A percentile compares a stretch with the other conserved stretches of the same genome.
These are phyloP conservation scores for Belgica antarctica DNA, from an alignment of 2,888 invertebrate species.

Conservation along the genomic window DNA sequence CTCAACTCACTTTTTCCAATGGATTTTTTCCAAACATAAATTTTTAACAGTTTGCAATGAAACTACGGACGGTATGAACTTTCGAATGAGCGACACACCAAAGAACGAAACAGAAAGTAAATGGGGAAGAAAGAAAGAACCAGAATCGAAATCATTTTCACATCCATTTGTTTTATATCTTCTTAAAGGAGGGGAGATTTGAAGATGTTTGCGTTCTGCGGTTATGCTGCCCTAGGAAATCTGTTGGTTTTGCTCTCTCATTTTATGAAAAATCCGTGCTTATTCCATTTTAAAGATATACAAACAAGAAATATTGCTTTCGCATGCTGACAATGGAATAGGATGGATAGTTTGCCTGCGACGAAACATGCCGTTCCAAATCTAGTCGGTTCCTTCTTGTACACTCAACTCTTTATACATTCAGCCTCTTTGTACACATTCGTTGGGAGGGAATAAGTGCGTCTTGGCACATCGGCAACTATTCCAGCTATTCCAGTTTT, in stretches of 20 bases:
- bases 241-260: constrained; percentile 42
- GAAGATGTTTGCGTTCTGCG: not conserved
- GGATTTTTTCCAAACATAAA: constrained; percentile 38
- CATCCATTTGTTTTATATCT: not conserved
- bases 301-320: constrained; percentile 33
- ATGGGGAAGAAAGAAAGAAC: constrained; percentile 7
- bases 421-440: not conserved
- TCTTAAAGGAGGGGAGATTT: not conserved
- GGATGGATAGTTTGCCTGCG: constrained; percentile 12
- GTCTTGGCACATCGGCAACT: too few relatives aligned
- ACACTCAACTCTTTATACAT: not conserved
- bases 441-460: too few relatives aligned
- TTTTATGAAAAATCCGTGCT: constrained; percentile 39
- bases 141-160: not conserved
- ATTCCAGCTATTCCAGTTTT: constrained; percentile 30
- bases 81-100: not conserved
- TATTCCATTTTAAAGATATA: constrained; percentile 39
- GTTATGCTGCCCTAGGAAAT: constrained; percentile 30
- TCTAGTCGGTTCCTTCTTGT: constrained; percentile 31
- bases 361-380: not conserved
- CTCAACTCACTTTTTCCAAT: constrained; percentile 15
- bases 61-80: not conserved
- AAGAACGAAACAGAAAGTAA: constrained; percentile 15
- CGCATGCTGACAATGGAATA: constrained; percentile 29
- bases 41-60: constrained; percentile 39